Conservation (phyloP, 2,797 vertebrate genomes). For the Strix occidentalis region DNA sequence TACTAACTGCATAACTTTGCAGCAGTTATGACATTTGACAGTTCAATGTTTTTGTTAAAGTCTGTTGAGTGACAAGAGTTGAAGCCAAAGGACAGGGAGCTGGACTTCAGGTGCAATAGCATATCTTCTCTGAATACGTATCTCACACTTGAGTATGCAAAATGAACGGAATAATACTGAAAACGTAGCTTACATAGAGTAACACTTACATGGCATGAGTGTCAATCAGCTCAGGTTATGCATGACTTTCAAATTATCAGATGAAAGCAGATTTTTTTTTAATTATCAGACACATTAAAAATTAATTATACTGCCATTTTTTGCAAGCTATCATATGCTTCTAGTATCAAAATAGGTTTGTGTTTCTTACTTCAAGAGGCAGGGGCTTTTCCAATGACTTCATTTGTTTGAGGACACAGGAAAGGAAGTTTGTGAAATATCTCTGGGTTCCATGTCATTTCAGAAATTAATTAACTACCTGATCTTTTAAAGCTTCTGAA, state of each 20-base stretch:
- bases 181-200: neutral
- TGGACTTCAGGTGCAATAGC: neutral
- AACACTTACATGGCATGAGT: neutral
- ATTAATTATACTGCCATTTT: neutral
- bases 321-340: neutral
- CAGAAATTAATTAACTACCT: neutral
- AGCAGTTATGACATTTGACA: neutral
- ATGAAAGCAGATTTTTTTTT: neutral
- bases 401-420: neutral
- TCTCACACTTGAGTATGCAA: neutral
- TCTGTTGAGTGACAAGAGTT: neutral
- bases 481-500: neutral
- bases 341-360: neutral
- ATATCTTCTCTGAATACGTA: rapidly evolving
- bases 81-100: neutral
- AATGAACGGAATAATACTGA: neutral
- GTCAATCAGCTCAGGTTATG: neutral
- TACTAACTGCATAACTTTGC: neutral
- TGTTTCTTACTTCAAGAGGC: neutral
- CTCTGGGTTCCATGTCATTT: neutral
- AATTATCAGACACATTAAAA: neutral
- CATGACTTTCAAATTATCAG: neutral
- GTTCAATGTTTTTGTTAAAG: neutral
- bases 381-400: neutral
- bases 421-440: neutral